Conservation (phyloP, 2,888 invertebrate species). For the Eubasilissa splendida region DNA sequence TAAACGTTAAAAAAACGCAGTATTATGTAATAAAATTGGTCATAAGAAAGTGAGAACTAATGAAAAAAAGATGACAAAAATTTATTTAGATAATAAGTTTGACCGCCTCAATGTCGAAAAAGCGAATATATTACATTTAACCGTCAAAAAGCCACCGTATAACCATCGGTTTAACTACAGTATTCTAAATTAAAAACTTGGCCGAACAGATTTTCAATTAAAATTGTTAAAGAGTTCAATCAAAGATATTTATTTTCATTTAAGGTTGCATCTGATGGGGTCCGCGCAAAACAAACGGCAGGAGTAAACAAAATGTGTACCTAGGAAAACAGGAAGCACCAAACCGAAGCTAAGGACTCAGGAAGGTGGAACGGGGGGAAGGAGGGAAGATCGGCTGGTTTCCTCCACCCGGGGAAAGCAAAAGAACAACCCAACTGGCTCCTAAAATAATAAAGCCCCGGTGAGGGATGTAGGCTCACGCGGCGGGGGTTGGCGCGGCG, state of each 20-base stretch:
- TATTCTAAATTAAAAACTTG: too few species aligned
- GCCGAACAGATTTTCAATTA: too few species aligned
- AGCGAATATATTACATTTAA: too few species aligned
- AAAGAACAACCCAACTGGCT: constrained; percentile 49
- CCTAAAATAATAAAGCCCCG: constrained; percentile 52
- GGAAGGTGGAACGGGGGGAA: constrained; percentile 14
- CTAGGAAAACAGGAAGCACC: constrained; percentile 28
- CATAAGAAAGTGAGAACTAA: background rate
- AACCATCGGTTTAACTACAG: too few species aligned
- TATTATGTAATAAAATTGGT: background rate
- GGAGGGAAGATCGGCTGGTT: background rate
- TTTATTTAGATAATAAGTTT: too few species aligned
- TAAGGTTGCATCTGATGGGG: constrained; percentile 5
- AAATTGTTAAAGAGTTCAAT: too few species aligned
- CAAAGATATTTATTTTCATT: too few species aligned
- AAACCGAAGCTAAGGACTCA: constrained; percentile 25
- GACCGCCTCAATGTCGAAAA: too few species aligned
- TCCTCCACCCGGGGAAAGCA: constrained; percentile 39
- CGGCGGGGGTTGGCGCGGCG: background rate
- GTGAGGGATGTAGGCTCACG: constrained; percentile 29
- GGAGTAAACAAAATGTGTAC: constrained; percentile 33
- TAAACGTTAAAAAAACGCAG: too few species aligned
- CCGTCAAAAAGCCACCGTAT: background rate
- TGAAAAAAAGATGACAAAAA: background rate
- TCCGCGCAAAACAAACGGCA: constrained; percentile 30